Percentiles rank a stretch among this genome's conserved stretches.
Conservation (phyloP, 2,113 vertebrate genomes). For the Gobius niger region DNA sequence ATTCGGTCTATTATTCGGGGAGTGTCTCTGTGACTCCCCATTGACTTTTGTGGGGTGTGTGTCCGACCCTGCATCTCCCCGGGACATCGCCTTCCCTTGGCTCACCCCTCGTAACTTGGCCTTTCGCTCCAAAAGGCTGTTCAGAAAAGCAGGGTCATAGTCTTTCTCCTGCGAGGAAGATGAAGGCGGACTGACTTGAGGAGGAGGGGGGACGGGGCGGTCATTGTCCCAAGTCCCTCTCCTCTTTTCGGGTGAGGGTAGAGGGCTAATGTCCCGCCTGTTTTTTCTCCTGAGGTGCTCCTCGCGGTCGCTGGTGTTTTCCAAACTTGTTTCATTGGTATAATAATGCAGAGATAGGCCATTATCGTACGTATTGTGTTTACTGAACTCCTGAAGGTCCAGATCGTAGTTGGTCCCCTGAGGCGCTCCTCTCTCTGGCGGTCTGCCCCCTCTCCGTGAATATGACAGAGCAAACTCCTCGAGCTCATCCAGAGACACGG, state of each 20-base stretch:
- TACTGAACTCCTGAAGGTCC: constrained; percentile 59
- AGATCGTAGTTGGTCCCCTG: constrained; percentile 56
- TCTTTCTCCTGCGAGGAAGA: constrained; percentile 78
- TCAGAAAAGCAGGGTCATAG: constrained; percentile 83
- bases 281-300: constrained; percentile 70
- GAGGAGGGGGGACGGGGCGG: constrained; percentile 30
- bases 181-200: constrained; percentile 63
- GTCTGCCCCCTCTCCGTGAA: constrained; percentile 72
- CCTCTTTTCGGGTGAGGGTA: constrained; percentile 79
- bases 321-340: constrained; percentile 70
- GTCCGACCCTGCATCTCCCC: constrained; percentile 75
- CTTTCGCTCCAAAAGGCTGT: constrained; percentile 84
- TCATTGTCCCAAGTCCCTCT: constrained; percentile 78
- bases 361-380: constrained; percentile 66
- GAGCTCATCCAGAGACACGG: constrained; percentile 90
- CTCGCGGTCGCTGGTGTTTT: constrained; percentile 70
- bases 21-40: constrained; percentile 55
- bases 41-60: constrained; percentile 81
- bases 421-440: constrained; percentile 58
- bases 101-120: constrained; percentile 64
- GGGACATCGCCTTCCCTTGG: constrained; percentile 45
- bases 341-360: constrained; percentile 57
- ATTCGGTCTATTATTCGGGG: constrained; percentile 60
- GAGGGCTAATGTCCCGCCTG: constrained; percentile 77
- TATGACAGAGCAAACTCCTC: constrained; percentile 88